Percentiles rank a stretch among this genome's conserved stretches.
These are phyloP conservation scores for Elysia crispata DNA, from an alignment of 2,888 invertebrate species.

Conservation along the genomic window DNA sequence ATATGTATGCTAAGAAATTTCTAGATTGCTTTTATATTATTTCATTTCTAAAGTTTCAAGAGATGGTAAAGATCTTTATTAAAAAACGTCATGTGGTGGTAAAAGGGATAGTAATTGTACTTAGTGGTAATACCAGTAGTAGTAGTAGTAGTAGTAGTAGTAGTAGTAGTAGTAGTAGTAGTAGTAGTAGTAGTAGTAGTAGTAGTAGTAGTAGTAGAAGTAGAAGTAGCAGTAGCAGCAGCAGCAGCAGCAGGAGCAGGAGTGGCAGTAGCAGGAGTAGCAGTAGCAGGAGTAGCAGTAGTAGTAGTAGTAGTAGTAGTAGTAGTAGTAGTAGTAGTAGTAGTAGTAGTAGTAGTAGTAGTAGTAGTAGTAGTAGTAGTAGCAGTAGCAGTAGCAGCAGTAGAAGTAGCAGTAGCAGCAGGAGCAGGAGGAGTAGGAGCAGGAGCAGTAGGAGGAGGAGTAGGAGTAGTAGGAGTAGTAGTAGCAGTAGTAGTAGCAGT, in stretches of 20 bases:
- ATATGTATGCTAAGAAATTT: too few relatives aligned
- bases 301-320: too few relatives aligned
- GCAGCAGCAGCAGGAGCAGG: background rate
- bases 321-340: too few relatives aligned
- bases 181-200: slow-evolving; percentile 9
- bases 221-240: background rate
- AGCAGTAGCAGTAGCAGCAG: too few relatives aligned
- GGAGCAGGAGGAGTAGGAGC: background rate
- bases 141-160: slow-evolving; percentile 6
- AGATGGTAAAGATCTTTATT: too few relatives aligned
- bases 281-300: background rate
- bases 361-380: too few relatives aligned
- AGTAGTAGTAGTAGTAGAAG: slow-evolving; percentile 4
- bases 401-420: background rate
- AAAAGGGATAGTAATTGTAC: background rate
- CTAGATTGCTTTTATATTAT: too few relatives aligned
- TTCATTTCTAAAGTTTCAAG: too few relatives aligned
- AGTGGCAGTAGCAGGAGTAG: background rate
- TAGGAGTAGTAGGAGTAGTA: slow-evolving; percentile 20
- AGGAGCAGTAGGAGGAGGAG: too few relatives aligned
- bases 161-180: slow-evolving; percentile 9
- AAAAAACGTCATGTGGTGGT: background rate
- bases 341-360: too few relatives aligned
- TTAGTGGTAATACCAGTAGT: background rate
- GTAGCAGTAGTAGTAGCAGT: background rate